Evolutionary conservation across 2,797 vertebrate genomes (phyloP), one percentile per base, ranked within the genome.

Genomic region (Dallia pectoralis): DNA sequence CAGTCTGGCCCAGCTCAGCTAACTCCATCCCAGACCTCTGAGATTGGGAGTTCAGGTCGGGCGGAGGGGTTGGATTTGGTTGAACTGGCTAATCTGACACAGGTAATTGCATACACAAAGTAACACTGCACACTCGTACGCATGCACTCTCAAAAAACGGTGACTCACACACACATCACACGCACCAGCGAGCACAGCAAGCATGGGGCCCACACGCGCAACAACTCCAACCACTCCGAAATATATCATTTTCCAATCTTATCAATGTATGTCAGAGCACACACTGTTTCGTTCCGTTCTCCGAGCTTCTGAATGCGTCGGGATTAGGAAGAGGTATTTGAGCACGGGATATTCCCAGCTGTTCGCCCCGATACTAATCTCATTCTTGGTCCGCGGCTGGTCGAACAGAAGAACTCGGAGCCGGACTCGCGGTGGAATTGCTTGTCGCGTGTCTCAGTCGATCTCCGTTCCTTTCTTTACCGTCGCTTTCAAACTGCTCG

Each of bases 311-410:
- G 83, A 89, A 87, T 88, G 86, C 5, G 0, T 47, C 74, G 81
- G 85, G 83, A 87, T 88, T 87, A 81, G 78, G 29, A 51, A 4
- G 51, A 44, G 22, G 75, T 80, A 59, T 76, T 73, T 64, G n/a
- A 65, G 80, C 71, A 25, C n/a, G 51, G 72, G 64, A 29, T 56
- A 32, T 8, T 3, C 53, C 56, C 78, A 85, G 79, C 87, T 85
- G 77, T 86, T 79, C 84, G 74, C 77, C 77, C 30, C 53, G 84
- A 89, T 88, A 84, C 77, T 80, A 83, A 88, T 90, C 86, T 85
- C 76, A 77, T 75, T 81, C 80, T 86, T 88, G 87, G 77, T 81
- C 75, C 75, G 72, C 74, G 76, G 78, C 48, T 68, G 1, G 5
- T 25, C 16, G 51, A 79, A 80, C 75, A 73, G 73, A 85, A 83